These are phyloP conservation scores for Phalacrocorax brasilianus DNA, from an alignment of 2,113 vertebrate species.

Conservation along the genomic window DNA sequence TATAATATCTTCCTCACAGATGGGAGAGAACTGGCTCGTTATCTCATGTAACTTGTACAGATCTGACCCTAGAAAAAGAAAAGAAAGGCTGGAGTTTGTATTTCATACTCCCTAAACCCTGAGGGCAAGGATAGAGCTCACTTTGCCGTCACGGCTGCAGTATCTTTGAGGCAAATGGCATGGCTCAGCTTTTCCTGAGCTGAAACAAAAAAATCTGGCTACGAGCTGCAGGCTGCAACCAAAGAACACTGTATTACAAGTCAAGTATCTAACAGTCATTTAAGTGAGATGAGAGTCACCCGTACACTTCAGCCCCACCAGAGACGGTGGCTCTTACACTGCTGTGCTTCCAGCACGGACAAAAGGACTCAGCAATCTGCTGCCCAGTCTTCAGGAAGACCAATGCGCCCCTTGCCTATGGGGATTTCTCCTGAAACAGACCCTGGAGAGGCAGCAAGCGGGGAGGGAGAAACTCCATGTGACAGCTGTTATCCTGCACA, in stretches of 20 bases:
- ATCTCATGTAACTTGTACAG: neutral
- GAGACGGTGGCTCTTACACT: accelerated
- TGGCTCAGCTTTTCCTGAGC: neutral
- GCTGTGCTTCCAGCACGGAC: neutral
- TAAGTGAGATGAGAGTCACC: neutral
- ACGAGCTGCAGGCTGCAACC: neutral
- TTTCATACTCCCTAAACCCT: neutral
- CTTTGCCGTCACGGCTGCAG: neutral
- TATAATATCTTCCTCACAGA: neutral
- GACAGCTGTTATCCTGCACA: neutral
- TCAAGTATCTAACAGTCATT: neutral
- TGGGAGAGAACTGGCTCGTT: neutral
- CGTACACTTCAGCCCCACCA: neutral
- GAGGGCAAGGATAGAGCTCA: neutral
- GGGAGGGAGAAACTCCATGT: neutral
- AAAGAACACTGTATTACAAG: neutral
- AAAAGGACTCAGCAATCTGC: neutral
- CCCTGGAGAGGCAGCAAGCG: neutral
- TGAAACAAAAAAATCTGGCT: neutral
- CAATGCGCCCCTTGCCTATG: neutral
- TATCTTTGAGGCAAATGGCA: neutral
- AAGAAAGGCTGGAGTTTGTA: neutral
- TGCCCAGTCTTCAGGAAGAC: neutral
- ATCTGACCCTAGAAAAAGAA: neutral
- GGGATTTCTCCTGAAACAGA: neutral